Percentiles rank a stretch among this genome's conserved stretches.
These are phyloP conservation scores for Oenanthe melanoleuca DNA, from an alignment of 2,113 vertebrate genomes.

Conservation along the genomic window DNA sequence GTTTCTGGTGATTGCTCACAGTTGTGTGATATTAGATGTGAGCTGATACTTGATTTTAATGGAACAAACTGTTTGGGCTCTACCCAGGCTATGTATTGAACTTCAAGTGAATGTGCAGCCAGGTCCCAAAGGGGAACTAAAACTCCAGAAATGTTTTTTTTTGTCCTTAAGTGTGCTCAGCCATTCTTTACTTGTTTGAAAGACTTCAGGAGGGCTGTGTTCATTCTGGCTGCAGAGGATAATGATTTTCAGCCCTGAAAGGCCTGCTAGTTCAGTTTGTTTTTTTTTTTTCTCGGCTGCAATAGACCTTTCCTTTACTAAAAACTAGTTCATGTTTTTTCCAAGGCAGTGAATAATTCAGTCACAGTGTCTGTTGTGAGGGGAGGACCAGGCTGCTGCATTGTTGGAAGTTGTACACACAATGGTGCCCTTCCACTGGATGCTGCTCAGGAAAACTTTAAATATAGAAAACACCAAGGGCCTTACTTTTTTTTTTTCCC, in stretches of 20 bases:
- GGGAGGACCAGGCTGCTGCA: neutral
- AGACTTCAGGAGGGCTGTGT: neutral
- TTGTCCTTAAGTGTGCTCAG: neutral
- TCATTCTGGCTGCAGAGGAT: neutral
- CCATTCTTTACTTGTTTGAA: neutral
- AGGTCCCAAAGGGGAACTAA: neutral
- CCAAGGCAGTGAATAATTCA: neutral
- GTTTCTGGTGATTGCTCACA: neutral
- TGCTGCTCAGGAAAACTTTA: neutral
- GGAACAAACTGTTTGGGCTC: neutral
- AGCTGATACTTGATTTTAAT: neutral
- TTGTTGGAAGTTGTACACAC: neutral
- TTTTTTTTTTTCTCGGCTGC: neutral
- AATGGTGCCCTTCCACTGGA: neutral
- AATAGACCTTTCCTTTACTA: neutral
- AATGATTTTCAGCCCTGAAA: conserved; percentile 6
- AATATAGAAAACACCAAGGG: neutral
- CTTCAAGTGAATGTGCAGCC: neutral
- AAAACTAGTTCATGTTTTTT: neutral
- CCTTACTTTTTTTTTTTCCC: neutral
- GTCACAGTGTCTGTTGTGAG: neutral
- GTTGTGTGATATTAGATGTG: neutral
- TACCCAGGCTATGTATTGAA: neutral
- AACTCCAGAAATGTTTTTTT: neutral
- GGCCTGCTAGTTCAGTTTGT: neutral